phyloP scores from a whole-genome alignment of 2,113 vertebrate species.

The Trematocara variabile region DNA sequence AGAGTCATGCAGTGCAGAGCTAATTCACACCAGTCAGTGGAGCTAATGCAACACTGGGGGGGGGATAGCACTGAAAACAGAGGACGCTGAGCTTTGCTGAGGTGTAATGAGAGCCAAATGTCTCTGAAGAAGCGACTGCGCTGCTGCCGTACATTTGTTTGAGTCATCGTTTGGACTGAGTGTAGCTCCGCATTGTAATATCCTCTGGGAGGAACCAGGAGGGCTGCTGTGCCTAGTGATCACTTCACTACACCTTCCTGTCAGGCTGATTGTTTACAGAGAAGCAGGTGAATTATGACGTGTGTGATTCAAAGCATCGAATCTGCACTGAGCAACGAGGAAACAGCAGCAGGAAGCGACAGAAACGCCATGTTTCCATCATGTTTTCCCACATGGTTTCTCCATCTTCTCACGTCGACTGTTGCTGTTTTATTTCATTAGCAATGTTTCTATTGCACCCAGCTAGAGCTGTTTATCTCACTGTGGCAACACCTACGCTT shows the following conservation, averaged over 20 bases:
- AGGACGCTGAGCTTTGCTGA: not conserved
- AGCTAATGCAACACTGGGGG: not conserved
- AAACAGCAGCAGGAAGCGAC: not conserved
- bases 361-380: accelerated
- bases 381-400: not conserved
- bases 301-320: accelerated
- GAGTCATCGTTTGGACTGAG: not conserved
- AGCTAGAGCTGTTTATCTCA: not conserved
- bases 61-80: not conserved
- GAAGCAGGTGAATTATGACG: not conserved
- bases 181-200: accelerated
- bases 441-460: not conserved
- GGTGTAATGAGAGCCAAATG: slow-evolving; percentile 1
- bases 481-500: not conserved
- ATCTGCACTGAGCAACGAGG: not conserved
- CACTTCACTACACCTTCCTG: not conserved
- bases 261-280: not conserved
- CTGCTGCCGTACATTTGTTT: not conserved
- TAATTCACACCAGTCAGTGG: not conserved
- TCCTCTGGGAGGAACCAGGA: not conserved
- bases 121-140: not conserved
- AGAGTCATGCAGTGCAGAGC: not conserved
- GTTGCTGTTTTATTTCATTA: not conserved
- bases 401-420: not conserved
- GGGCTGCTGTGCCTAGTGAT: not conserved